Evolutionary conservation across 2,797 vertebrate species (phyloP).

Genomic region (Dipus sagitta): DNA sequence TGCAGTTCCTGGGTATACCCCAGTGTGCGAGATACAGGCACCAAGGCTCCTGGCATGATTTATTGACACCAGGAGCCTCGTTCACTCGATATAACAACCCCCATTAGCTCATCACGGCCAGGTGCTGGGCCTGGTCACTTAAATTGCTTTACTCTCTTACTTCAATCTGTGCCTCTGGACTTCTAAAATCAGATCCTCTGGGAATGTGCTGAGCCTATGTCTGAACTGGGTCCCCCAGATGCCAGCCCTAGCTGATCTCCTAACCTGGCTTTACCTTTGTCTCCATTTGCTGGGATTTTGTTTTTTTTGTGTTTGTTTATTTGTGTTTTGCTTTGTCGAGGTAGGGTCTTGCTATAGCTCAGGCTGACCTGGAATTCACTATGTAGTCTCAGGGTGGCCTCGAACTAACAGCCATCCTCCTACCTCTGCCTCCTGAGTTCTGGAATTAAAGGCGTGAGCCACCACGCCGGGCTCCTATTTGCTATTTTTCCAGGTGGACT

Average conservation of each 20-base stretch:
- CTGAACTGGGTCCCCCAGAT: neutral
- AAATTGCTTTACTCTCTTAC: neutral
- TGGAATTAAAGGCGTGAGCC: too few species aligned
- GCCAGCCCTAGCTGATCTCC: neutral
- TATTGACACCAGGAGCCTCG: neutral
- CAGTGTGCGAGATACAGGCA: too few species aligned
- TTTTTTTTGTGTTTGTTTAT: too few species aligned
- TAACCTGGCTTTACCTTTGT: neutral
- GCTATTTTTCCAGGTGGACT: neutral
- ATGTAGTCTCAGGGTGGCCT: too few species aligned
- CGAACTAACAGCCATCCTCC: too few species aligned
- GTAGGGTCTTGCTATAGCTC: too few species aligned
- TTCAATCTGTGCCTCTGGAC: neutral
- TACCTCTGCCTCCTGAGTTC: too few species aligned
- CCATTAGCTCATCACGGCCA: neutral
- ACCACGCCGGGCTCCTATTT: too few species aligned
- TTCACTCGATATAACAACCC: neutral
- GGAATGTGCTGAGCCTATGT: accelerated
- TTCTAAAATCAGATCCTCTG: neutral
- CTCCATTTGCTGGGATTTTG: neutral
- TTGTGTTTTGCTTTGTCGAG: too few species aligned
- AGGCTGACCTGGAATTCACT: too few species aligned
- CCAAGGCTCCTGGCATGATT: neutral
- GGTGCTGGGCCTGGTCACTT: neutral
- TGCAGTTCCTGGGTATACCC: too few species aligned